Conservation (phyloP, 1,140 invertebrate species). For the Diachasma alloeum region DNA sequence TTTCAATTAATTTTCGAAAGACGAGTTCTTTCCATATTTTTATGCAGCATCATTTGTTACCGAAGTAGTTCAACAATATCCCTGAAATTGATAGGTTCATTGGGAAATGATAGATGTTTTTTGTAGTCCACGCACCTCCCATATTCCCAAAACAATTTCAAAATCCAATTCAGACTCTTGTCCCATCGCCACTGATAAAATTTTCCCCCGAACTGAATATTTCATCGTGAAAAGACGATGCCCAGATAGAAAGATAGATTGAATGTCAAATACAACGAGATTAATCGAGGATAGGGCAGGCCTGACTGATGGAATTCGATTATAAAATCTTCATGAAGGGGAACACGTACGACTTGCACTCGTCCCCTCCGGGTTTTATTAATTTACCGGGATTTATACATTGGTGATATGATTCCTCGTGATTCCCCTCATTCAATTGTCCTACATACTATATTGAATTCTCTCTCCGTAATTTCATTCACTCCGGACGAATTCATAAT, state of each 20-base stretch:
- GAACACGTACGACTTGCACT: background rate
- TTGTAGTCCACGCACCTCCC: too few species aligned
- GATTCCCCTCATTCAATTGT: background rate
- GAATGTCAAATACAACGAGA: background rate
- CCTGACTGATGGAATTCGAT: constrained; percentile 13
- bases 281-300: background rate
- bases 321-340: constrained; percentile 3
- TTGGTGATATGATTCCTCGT: background rate
- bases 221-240: background rate
- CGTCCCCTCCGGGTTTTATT: background rate
- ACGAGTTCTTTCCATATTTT: too few species aligned
- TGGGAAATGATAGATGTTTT: too few species aligned
- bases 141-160: too few species aligned
- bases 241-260: background rate
- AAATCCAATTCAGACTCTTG: too few species aligned
- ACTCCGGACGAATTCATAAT: too few species aligned
- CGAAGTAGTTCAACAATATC: too few species aligned
- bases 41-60: too few species aligned
- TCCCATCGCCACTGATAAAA: too few species aligned
- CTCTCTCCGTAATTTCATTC: background rate
- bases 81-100: too few species aligned
- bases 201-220: background rate
- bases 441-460: background rate
- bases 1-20: too few species aligned
- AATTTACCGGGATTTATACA: background rate